Conservation (phyloP, 2,113 vertebrate species). For the Odocoileus hemionus region DNA sequence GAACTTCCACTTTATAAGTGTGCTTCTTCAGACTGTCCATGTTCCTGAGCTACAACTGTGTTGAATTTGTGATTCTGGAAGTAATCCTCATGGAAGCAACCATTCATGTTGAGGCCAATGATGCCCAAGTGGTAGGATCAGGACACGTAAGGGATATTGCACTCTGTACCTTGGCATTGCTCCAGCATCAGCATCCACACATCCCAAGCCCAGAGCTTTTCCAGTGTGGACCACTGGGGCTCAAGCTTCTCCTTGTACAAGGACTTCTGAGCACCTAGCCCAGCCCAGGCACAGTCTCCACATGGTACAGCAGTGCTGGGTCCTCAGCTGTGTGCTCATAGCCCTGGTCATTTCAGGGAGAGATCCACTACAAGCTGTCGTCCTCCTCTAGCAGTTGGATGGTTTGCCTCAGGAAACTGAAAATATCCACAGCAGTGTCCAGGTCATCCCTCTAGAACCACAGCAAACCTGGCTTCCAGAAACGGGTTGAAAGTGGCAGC, state of each 20-base stretch:
- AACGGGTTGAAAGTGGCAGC: conserved; percentile 97
- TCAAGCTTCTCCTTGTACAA: conserved; percentile 97
- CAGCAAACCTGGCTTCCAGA: conserved; percentile 92
- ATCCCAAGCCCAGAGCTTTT: conserved; percentile 99
- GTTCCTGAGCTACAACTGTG: conserved; percentile 90
- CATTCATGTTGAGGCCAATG: conserved; percentile 98
- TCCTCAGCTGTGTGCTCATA: conserved; percentile 98
- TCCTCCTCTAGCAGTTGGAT: conserved; percentile 93
- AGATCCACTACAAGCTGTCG: conserved; percentile 96
- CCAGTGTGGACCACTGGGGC: conserved; percentile 97
- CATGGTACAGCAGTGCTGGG: conserved; percentile 90
- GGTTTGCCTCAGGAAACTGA: conserved; percentile 97
- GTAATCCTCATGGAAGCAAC: conserved; percentile 98
- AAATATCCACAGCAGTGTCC: conserved; percentile 96
- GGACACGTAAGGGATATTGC: conserved; percentile 94
- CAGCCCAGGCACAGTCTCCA: conserved; percentile 97
- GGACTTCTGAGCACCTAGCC: conserved; percentile 95
- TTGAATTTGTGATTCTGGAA: conserved; percentile 99
- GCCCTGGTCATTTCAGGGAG: conserved; percentile 99
- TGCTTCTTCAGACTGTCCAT: conserved; percentile 95
- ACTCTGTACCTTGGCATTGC: conserved; percentile 92
- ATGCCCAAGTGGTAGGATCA: conserved; percentile 98
- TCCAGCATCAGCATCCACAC: conserved; percentile 76
- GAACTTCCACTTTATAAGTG: conserved; percentile 92
- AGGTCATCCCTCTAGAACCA: conserved; percentile 96